Conservation (phyloP, 1,140 invertebrate species). For the Coenobita brevimanus region DNA sequence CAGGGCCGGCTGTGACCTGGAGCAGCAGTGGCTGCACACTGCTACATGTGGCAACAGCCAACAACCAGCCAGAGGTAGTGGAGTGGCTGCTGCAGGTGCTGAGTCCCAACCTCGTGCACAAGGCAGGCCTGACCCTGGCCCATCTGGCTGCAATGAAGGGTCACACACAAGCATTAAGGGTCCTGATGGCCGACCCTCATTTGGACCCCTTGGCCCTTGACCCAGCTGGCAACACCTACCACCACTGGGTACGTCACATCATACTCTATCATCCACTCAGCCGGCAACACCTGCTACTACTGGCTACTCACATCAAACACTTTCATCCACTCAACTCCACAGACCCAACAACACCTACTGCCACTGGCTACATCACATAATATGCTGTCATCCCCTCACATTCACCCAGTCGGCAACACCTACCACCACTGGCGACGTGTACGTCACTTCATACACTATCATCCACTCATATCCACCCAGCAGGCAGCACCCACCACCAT, state of each 20-base stretch:
- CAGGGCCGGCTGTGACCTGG: slow-evolving; percentile 5
- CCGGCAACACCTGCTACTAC: too few relatives aligned
- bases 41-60: slow-evolving; percentile 14
- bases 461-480: too few relatives aligned
- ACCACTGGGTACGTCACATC: slow-evolving; percentile 26
- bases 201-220: slow-evolving; percentile 26
- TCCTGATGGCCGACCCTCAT: slow-evolving; percentile 26
- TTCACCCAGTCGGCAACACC: too few relatives aligned
- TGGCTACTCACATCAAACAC: too few relatives aligned
- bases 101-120: slow-evolving; percentile 43
- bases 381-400: too few relatives aligned
- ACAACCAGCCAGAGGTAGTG: slow-evolving; percentile 31
- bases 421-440: too few relatives aligned
- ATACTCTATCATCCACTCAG: background rate
- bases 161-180: slow-evolving; percentile 36
- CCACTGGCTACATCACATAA: too few relatives aligned
- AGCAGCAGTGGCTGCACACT: slow-evolving; percentile 31
- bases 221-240: slow-evolving; percentile 17
- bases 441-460: too few relatives aligned
- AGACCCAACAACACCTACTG: too few relatives aligned
- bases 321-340: too few relatives aligned
- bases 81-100: slow-evolving; percentile 34
- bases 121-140: slow-evolving; percentile 41
- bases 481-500: too few relatives aligned
- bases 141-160: slow-evolving; percentile 48